Conservation (phyloP, 2,113 vertebrate genomes). For the Dromiciops gliroides region DNA sequence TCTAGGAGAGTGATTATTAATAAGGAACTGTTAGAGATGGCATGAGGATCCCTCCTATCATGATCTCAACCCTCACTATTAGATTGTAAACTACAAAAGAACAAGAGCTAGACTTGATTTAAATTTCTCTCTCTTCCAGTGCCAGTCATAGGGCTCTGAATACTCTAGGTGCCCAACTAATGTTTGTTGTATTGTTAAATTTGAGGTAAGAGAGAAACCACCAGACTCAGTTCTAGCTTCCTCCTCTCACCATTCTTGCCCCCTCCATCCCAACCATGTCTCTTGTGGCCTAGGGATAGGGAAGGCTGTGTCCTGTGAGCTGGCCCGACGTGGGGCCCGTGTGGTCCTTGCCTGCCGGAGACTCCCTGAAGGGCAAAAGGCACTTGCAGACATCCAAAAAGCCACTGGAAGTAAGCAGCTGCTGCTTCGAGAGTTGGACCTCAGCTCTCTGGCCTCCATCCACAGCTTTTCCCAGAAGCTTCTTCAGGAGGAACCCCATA, state of each 20-base stretch:
- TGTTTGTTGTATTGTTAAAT: not conserved
- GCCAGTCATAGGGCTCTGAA: not conserved
- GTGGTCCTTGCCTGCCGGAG: conserved; percentile 91
- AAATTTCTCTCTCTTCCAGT: not conserved
- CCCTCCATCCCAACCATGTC: not conserved
- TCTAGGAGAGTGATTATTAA: no score
- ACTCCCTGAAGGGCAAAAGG: conserved; percentile 77
- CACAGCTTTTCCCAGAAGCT: conserved; percentile 82
- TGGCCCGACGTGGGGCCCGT: conserved; percentile 87
- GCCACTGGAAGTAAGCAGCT: conserved; percentile 83
- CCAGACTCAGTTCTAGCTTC: not conserved
- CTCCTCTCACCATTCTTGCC: not conserved
- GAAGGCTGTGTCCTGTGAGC: conserved; percentile 88
- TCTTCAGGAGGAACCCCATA: conserved; percentile 83
- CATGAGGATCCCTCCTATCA: not conserved
- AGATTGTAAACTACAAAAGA: not conserved
- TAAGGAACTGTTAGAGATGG: not conserved
- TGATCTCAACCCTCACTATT: not conserved
- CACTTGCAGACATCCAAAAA: conserved; percentile 82
- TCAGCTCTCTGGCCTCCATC: conserved; percentile 88
- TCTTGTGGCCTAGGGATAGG: conserved; percentile 86
- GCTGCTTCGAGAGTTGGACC: conserved; percentile 86
- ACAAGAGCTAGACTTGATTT: not conserved
- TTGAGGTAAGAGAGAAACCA: not conserved
- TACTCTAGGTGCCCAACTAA: not conserved